Percentiles rank a stretch among this genome's conserved stretches.
Conservation (phyloP, 1,140 invertebrate genomes). For the Coelopa frigida region DNA sequence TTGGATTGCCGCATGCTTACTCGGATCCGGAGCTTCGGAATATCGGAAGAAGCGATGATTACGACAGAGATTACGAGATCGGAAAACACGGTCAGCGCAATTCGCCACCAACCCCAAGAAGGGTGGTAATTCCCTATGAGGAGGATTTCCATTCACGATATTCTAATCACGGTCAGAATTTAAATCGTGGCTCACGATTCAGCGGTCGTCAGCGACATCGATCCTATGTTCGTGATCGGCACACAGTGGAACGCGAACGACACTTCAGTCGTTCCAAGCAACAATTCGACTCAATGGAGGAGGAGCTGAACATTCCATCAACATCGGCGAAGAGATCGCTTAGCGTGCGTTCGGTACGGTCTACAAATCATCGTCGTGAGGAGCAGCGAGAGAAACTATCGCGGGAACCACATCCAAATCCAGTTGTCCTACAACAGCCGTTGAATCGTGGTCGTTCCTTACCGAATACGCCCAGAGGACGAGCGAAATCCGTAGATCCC, state of each 20-base stretch:
- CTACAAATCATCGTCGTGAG: conserved; percentile 20
- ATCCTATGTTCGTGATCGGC: conserved; percentile 34
- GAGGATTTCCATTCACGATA: conserved; percentile 26
- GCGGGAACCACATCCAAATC: conserved; percentile 27
- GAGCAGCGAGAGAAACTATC: conserved; percentile 1
- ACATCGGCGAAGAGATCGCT: conserved; percentile 27
- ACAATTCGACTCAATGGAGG: conserved; percentile 28
- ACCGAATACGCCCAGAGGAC: conserved; percentile 4
- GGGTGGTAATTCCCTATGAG: conserved; percentile 21
- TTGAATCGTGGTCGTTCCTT: conserved; percentile 29
- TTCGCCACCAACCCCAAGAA: background rate
- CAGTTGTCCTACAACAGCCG: too few species aligned
- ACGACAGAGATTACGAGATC: conserved; percentile 23
- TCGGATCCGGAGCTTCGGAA: conserved; percentile 49
- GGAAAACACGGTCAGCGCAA: conserved; percentile 19
- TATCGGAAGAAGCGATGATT: conserved; percentile 38
- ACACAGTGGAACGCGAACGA: conserved; percentile 41
- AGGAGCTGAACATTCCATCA: conserved; percentile 1
- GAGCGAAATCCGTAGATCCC: conserved; percentile 41
- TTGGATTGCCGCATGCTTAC: conserved; percentile 48
- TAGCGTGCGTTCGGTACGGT: conserved; percentile 33
- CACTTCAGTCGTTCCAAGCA: conserved; percentile 23
- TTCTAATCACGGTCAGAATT: conserved; percentile 27
- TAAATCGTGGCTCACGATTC: conserved; percentile 49
- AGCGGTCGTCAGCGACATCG: conserved; percentile 40